A percentile compares a stretch with the other conserved stretches of the same genome.
Conservation (phyloP, 2,888 invertebrate genomes). For the Agrochola lychnidis region DNA sequence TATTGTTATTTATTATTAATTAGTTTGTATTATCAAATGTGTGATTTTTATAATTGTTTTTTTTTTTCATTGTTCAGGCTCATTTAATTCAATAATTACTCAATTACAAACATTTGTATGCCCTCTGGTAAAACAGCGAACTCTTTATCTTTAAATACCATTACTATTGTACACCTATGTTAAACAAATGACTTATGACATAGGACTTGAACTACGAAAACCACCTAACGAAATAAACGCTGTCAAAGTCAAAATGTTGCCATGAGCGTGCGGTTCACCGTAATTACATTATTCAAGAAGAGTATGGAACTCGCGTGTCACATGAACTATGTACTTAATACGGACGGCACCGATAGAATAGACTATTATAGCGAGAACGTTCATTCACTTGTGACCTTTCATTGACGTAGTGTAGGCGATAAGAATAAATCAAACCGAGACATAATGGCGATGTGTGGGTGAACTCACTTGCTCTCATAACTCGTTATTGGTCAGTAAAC, state of each 20-base stretch:
- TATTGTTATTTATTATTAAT: no score
- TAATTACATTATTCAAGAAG: neutral
- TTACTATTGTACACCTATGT: no score
- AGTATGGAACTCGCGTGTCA: neutral
- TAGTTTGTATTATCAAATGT: no score
- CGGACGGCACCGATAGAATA: neutral
- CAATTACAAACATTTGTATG: no score
- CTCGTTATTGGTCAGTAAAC: conserved; percentile 3
- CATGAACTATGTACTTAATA: no score
- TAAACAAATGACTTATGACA: no score
- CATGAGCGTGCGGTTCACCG: neutral
- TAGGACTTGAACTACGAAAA: neutral
- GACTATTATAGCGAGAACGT: neutral
- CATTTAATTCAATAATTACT: no score
- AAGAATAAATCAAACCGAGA: conserved; percentile 1
- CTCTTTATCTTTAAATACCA: no score
- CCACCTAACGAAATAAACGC: neutral
- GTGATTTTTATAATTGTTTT: no score
- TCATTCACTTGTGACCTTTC: conserved; percentile 22
- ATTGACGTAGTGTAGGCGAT: neutral
- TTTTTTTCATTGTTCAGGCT: no score
- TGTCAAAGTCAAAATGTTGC: neutral
- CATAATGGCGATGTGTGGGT: neutral
- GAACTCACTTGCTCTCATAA: neutral
- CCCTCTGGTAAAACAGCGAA: no score